A percentile compares a stretch with the other conserved stretches of the same genome.
Conservation (phyloP, 64 coral and sea anemone genomes). For the Acropora yongei region DNA sequence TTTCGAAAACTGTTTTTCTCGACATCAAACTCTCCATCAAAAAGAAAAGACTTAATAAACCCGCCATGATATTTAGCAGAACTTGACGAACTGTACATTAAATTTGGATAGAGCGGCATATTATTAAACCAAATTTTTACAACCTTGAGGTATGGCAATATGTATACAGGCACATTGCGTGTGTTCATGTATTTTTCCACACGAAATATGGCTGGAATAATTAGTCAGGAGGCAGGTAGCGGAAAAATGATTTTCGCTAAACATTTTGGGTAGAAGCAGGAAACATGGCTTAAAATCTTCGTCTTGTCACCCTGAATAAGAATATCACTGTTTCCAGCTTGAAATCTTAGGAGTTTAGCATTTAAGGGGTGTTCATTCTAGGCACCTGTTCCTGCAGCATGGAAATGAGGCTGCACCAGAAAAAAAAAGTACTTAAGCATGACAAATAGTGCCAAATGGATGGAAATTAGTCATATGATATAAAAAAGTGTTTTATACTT, state of each 20-base stretch:
- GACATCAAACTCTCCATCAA: too few relatives aligned
- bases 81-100: too few relatives aligned
- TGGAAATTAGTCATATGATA: neutral
- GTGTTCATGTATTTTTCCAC: too few relatives aligned
- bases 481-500: neutral
- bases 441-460: neutral
- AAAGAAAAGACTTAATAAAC: too few relatives aligned
- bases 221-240: conserved; percentile 37
- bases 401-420: neutral
- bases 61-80: too few relatives aligned
- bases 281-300: conserved; percentile 55
- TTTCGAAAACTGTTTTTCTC: too few relatives aligned
- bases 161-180: too few relatives aligned
- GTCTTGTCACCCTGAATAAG: conserved; percentile 51
- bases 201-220: too few relatives aligned
- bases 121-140: too few relatives aligned
- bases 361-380: conserved; percentile 22
- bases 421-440: neutral
- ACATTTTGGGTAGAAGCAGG: conserved; percentile 32
- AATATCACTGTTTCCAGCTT: conserved; percentile 61
- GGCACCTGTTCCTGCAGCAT: neutral
- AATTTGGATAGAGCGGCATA: too few relatives aligned
- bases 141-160: too few relatives aligned
- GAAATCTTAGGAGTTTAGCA: conserved; percentile 36
- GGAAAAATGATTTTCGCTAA: conserved; percentile 63